Base-by-base conservation (phyloP, 2,113 vertebrate species). In the Psittacara wagleri region DNA sequence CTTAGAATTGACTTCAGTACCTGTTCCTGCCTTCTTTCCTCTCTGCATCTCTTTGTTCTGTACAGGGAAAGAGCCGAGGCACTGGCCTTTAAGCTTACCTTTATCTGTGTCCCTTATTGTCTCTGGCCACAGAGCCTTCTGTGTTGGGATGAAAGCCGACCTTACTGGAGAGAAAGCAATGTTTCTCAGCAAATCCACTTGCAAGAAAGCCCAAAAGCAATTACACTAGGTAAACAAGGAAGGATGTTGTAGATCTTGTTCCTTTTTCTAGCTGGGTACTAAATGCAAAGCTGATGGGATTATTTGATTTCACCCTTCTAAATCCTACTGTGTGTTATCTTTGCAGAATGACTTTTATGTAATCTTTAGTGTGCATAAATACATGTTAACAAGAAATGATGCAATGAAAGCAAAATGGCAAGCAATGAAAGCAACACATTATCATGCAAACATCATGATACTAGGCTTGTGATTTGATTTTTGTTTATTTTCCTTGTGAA, bases 351-450 rank as follows among this genome's bases (percentile, higher is more conserved):
- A 94, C 89, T 97, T 97, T 92, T 94, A 41, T 93, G 87, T 94
- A 95, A 95, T 96, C 88, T 96, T 96, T 84, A 86, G 68, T 85
- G 54, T 92, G 95, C 93, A 96, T 90, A 97, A 97, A 97, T 96
- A 94, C 93, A 94, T 96, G 94, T 72, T 96, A 97, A 96, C 75
- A 44, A 91, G 66, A 92, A 95, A 39, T 43, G 37, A 70, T 52
- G 67, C 59, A 86, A 86, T 51, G 93, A 94, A 93, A 97, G 67
- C 75, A 93, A 95, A 98, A 86, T 80, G 94, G 83, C 59, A 86
- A 46, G 29, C 27, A 62, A 49, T 3, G 19, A 95, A 96, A 94
- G 61, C 27, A 85, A 75, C 91, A 54, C 84, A 54, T 69, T 90
- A 8, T 84, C 44, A 69, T 37, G 44, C 83, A 93, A 91, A 51